Percentiles rank a stretch among this genome's conserved stretches.
Conservation (phyloP, 92 coral and sea anemone species). For the Parazoanthus darwini region DNA sequence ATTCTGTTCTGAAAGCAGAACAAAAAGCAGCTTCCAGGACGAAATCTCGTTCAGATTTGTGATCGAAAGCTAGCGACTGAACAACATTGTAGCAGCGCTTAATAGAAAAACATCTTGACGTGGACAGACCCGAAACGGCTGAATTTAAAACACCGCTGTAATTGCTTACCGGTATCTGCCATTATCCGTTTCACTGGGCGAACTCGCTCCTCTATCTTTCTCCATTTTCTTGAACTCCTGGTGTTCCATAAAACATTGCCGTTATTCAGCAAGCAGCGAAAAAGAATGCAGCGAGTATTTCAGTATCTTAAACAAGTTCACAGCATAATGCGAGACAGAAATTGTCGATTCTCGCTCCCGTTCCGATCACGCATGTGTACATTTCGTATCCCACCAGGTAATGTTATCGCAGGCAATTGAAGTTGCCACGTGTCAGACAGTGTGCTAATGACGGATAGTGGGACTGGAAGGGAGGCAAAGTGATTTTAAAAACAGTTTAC, state of each 20-base stretch:
- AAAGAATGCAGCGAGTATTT: not conserved
- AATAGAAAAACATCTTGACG: not conserved
- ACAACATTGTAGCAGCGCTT: too few species aligned
- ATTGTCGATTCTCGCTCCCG: not conserved
- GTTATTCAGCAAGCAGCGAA: not conserved
- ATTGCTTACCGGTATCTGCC: constrained; percentile 4
- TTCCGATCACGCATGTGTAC: constrained; percentile 18
- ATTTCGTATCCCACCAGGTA: not conserved
- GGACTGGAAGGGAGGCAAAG: too few species aligned
- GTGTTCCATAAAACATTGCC: not conserved
- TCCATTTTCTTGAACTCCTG: not conserved
- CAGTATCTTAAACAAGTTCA: not conserved
- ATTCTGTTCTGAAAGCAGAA: not conserved
- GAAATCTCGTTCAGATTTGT: not conserved
- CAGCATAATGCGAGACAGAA: not conserved
- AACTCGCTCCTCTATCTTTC: not conserved
- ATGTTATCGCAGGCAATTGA: not conserved
- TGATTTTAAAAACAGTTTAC: too few species aligned
- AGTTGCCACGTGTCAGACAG: not conserved
- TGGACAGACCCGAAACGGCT: not conserved
- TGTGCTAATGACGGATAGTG: not conserved
- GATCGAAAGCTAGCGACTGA: not conserved
- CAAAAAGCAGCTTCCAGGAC: not conserved
- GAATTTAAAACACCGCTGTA: not conserved
- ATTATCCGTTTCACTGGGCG: not conserved